A percentile compares a stretch with the other conserved stretches of the same genome.
phyloP scores from a whole-genome alignment of 2,888 invertebrate species.

The Mechanitis mazaeus region DNA sequence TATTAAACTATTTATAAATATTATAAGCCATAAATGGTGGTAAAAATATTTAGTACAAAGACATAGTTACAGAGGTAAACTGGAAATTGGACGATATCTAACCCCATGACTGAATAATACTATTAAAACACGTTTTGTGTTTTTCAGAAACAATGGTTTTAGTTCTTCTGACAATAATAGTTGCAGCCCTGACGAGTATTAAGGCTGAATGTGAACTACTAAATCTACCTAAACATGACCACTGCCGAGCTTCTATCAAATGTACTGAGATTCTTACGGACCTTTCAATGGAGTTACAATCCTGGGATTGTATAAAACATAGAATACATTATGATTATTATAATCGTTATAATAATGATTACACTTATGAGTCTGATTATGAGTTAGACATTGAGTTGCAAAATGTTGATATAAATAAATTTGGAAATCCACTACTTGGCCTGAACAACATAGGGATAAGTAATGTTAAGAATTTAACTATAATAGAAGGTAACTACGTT shows the following conservation, averaged over 20 bases:
- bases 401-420: conserved; percentile 5
- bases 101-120: too few species aligned
- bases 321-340: background rate
- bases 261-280: conserved; percentile 5
- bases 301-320: conserved; percentile 12
- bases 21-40: too few species aligned
- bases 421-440: conserved; percentile 8
- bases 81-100: too few species aligned
- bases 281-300: conserved; percentile 1
- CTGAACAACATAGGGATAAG: background rate
- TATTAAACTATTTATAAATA: too few species aligned
- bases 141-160: background rate
- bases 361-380: conserved; percentile 4
- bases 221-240: background rate
- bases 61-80: too few species aligned
- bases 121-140: too few species aligned
- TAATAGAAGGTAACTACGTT: conserved; percentile 17
- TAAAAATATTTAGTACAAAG: too few species aligned
- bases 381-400: conserved; percentile 3
- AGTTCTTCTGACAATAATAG: background rate
- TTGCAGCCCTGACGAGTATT: background rate
- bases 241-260: conserved; percentile 8
- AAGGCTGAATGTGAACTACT: background rate
- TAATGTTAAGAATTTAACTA: conserved; percentile 11
- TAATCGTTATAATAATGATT: background rate